Base-by-base conservation (phyloP, 2,888 invertebrate species). In the Phorcus lineatus region DNA sequence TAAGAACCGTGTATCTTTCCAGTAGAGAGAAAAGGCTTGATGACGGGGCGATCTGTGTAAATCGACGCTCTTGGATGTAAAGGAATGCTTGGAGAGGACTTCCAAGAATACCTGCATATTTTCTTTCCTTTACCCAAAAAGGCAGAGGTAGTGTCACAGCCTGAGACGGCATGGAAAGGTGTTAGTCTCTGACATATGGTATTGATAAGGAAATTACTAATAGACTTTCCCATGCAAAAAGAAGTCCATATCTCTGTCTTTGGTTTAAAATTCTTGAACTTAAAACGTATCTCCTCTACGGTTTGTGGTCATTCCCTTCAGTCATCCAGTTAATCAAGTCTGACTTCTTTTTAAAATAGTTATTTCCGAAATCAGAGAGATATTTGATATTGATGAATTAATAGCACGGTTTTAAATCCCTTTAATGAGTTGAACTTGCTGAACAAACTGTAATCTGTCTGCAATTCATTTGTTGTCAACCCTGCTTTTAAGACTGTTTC, bases 161-260 rank as follows among this genome's bases (percentile, higher is more conserved):
- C 87, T 77, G 86, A 86, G 67, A 88, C 86, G 17, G 85, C 83
- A 78, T 86, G 86, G 66, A 88, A 87, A 78, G 74, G 82, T 1
- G 47, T 4, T 11, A 47, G 47, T 47, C 9, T 9, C 11, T 13
- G 47, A 13, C 47, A 47, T 47, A 47, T 47, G 4, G 47, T 11
- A 47, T 47, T 47, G 47, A 47, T 47, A 47, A 9, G 47, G 13
- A 47, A 47, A 47, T 47, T 4, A 9, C 47, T 47, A 13, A 47
- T 9, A 47, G 13, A 47, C 47, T 47, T 47, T 47, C 7, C 47
- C 11, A 47, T 47, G 1, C 47, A 4, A 47, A 47, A 47, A 47
- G 47, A 4, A 11, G 47, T 47, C 47, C 47, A 47, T 11, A 47
- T 47, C 7, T 47, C 9, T 47, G 47, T 11, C 13, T 1, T 47